Percentiles rank a stretch among this genome's conserved stretches.
Conservation (phyloP, 2,113 vertebrate genomes). For the Okapia johnstoni region DNA sequence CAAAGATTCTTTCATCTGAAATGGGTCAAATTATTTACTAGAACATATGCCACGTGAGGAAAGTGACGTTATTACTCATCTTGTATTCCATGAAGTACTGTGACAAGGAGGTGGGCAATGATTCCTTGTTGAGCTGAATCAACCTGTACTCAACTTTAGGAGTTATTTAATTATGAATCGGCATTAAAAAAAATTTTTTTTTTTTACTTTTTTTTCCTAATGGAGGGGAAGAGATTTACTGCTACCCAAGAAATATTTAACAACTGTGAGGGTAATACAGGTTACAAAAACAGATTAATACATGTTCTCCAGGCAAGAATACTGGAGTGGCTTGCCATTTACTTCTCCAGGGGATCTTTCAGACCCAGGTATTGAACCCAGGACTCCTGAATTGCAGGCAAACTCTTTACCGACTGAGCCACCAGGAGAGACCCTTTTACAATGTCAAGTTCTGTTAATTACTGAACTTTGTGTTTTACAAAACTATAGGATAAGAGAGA, state of each 20-base stretch:
- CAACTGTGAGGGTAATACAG: background rate
- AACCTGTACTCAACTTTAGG: background rate
- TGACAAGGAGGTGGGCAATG: background rate
- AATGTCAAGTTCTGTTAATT: slow-evolving; percentile 15
- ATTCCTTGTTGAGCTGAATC: background rate
- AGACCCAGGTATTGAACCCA: background rate
- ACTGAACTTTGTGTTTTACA: slow-evolving; percentile 27
- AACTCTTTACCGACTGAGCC: background rate
- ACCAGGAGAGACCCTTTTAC: background rate
- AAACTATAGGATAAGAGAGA: slow-evolving; percentile 18
- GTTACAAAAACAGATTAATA: background rate
- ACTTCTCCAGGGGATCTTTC: background rate
- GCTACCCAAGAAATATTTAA: slow-evolving; percentile 20
- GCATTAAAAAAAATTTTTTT: background rate
- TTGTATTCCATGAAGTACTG: background rate
- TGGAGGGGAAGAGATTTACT: background rate
- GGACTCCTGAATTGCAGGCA: background rate
- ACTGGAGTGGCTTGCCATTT: background rate
- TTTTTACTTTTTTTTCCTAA: background rate
- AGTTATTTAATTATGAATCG: background rate
- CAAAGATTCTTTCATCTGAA: background rate
- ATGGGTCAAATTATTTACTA: background rate
- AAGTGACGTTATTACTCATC: background rate
- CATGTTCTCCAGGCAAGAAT: background rate
- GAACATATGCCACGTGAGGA: background rate